A percentile compares a stretch with the other conserved stretches of the same genome.
These are phyloP conservation scores for Pilophorus perplexus DNA, from an alignment of 2,888 invertebrate species.

Conservation along the genomic window DNA sequence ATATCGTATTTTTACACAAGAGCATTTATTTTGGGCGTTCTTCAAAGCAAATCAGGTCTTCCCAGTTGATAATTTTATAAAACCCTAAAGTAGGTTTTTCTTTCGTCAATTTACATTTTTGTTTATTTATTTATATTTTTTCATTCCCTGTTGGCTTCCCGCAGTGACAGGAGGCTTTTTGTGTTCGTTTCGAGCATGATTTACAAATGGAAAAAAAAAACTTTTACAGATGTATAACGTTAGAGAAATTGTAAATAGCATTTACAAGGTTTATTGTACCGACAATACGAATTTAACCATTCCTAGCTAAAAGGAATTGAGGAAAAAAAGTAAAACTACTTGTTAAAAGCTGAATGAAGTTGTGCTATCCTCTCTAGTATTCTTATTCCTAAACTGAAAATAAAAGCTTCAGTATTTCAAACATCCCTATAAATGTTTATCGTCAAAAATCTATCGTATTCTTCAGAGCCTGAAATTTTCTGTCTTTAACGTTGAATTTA, in stretches of 20 bases:
- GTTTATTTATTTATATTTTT: too few relatives aligned
- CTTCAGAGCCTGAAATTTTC: conserved; percentile 2
- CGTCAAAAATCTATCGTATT: too few relatives aligned
- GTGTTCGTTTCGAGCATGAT: background rate
- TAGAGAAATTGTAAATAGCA: conserved; percentile 7
- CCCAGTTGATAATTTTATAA: too few relatives aligned
- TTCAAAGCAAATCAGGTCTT: conserved; percentile 31
- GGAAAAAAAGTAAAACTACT: conserved; percentile 6
- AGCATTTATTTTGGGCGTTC: conserved; percentile 4
- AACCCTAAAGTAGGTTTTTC: too few relatives aligned
- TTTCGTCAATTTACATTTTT: background rate
- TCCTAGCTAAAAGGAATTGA: conserved; percentile 7
- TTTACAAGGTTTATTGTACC: conserved; percentile 27
- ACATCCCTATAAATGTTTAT: conserved; percentile 1
- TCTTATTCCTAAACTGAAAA: background rate
- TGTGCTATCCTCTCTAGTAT: conserved; percentile 40
- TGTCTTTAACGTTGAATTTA: conserved; percentile 21
- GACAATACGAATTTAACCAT: conserved; percentile 20
- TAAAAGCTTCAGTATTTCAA: too few relatives aligned
- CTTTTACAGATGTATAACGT: too few relatives aligned
- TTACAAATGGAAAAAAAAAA: background rate
- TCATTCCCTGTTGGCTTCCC: background rate
- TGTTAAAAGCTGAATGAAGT: conserved; percentile 44
- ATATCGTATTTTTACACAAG: conserved; percentile 25
- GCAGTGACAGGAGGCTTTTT: conserved; percentile 3